phyloP scores from a whole-genome alignment of 2,113 vertebrate species.

The Anser cygnoides region DNA sequence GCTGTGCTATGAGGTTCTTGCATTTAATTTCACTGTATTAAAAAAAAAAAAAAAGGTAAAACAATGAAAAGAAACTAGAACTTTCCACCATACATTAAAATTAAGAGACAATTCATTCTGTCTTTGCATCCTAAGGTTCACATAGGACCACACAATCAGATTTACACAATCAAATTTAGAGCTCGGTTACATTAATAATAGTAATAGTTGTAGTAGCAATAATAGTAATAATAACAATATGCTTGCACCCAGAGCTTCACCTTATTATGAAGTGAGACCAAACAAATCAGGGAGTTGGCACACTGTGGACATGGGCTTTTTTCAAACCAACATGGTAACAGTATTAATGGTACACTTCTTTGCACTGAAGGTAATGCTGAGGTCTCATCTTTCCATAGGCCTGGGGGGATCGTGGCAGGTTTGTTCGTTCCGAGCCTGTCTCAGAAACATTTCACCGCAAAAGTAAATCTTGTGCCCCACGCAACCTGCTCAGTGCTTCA shows the following conservation, averaged over 20 bases:
- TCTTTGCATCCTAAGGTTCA: background rate
- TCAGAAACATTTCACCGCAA: background rate
- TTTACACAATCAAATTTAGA: no score
- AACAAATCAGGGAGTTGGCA: background rate
- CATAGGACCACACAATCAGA: background rate
- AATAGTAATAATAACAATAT: background rate
- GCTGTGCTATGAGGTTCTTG: slow-evolving; percentile 17
- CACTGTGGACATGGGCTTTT: background rate
- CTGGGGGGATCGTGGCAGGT: background rate
- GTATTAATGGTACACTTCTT: background rate
- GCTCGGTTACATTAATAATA: background rate
- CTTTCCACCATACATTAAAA: background rate
- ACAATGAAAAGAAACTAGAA: slow-evolving; percentile 3
- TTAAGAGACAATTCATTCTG: background rate
- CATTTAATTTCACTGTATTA: slow-evolving; percentile 27
- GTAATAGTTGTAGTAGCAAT: background rate
- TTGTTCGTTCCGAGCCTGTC: fast-evolving
- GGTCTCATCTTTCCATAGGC: background rate
- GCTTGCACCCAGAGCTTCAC: background rate
- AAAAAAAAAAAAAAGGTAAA: background rate
- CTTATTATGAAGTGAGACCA: background rate
- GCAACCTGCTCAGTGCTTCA: background rate
- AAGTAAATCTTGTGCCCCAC: background rate
- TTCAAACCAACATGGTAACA: background rate
- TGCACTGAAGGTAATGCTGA: background rate